Evolutionary conservation across 2,888 invertebrate genomes (phyloP), one percentile per base, ranked within the genome.

Genomic region (Pemphredon lugubris): DNA sequence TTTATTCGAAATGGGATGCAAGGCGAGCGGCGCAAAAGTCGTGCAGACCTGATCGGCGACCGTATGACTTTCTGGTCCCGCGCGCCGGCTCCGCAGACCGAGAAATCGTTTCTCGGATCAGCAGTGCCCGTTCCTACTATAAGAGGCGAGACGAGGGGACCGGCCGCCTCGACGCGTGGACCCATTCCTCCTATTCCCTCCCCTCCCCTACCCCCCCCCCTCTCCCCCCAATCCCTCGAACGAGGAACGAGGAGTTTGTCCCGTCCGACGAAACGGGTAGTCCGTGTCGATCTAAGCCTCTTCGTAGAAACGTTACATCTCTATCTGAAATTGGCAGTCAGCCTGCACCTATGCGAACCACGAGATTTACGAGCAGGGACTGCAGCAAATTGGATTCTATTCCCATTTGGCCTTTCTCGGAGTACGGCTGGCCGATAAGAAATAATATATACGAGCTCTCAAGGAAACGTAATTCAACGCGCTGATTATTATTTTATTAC

Each of bases 41-140:
- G 79, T 79, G 79, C 75, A 57, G 68, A n/a, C 44, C 58, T 54
- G 78, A 69, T 73, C 63, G 50, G 51, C 69, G 66, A 53, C 73
- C 60, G 57, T 69, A 69, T 51, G 75, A 57, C 75, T 77, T 73
- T 75, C 74, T 70, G 73, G 73, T 40, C 20, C 57, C 37, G 60
- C 68, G 64, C 54, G 67, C 59, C 57, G 53, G 73, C 65, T 69
- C 68, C 67, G 75, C 68, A 75, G 73, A 75, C 77, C 75, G 77
- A 77, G 83, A 83, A 80, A 84, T 83, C 81, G 79, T 77, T 77
- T 76, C 78, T 68, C 61, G 68, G 75, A 68, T 74, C 77, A 68
- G 73, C 74, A 66, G 42, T 34, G 60, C n/a, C n/a, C n/a, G n/a
- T n/a, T n/a, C n/a, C n/a, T n/a, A n/a, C 51, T 47, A 51, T 45